Conservation (phyloP, 2,888 invertebrate genomes). For the Argynnis bischoffii region DNA sequence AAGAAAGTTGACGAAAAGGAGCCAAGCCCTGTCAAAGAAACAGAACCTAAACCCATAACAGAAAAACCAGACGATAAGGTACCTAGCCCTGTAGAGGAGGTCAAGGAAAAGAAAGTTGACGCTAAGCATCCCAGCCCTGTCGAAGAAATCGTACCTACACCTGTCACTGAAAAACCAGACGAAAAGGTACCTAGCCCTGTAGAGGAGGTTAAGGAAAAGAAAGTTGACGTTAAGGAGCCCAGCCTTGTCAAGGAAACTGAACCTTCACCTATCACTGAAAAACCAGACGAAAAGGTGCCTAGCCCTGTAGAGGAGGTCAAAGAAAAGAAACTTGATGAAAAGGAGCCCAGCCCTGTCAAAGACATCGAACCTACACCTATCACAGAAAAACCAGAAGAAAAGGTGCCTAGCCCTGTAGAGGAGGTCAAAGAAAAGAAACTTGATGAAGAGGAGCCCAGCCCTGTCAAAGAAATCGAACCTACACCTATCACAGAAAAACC, state of each 20-base stretch:
- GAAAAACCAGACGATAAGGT: background rate
- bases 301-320: conserved; percentile 21
- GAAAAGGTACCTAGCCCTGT: conserved; percentile 30
- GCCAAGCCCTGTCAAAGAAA: conserved; percentile 25
- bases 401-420: background rate
- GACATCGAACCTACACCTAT: background rate
- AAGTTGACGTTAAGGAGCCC: background rate
- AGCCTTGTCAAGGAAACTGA: conserved; percentile 31
- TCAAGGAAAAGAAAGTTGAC: conserved; percentile 6
- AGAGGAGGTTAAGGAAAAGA: background rate
- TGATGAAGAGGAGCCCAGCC: conserved; percentile 32
- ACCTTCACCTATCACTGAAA: background rate
- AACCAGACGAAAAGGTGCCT: conserved; percentile 26
- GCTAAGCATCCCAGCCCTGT: conserved; percentile 13
- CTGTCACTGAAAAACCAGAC: background rate
- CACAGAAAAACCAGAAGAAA: background rate
- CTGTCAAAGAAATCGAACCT: conserved; percentile 10
- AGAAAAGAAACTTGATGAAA: no score
- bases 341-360: conserved; percentile 18
- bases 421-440: conserved; percentile 3
- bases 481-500: background rate
- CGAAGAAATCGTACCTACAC: background rate
- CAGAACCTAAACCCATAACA: background rate
- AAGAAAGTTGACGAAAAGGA: conserved; percentile 24
- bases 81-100: background rate